Percentiles rank a stretch among this genome's conserved stretches.
phyloP scores from a whole-genome alignment of 2,797 vertebrate genomes.

The Enteromius paludinosus region DNA sequence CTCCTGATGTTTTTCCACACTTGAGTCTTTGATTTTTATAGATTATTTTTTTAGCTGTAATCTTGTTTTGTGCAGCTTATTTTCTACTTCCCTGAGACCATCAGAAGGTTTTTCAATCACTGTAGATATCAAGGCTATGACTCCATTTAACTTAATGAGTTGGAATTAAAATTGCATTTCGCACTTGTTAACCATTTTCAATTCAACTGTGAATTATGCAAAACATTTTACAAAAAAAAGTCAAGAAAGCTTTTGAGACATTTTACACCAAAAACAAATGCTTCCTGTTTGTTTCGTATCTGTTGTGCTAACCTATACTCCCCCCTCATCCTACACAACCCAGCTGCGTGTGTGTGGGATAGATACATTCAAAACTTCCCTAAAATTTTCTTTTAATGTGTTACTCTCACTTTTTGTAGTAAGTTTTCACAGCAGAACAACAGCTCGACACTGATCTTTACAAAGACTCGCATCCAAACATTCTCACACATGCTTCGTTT shows the following conservation, averaged over 20 bases:
- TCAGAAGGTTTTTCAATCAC: background rate
- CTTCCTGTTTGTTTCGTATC: background rate
- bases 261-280: background rate
- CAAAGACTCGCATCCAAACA: background rate
- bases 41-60: background rate
- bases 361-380: background rate
- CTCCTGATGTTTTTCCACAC: background rate
- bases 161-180: background rate
- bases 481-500: background rate
- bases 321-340: background rate
- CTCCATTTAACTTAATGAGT: background rate
- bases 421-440: constrained; percentile 15
- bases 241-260: background rate
- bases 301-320: background rate
- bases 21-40: background rate
- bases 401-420: background rate
- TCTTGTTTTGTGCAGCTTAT: background rate
- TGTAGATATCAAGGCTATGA: background rate
- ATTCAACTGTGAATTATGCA: background rate
- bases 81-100: background rate
- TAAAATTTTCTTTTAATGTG: background rate
- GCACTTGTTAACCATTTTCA: background rate
- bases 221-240: background rate
- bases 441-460: background rate
- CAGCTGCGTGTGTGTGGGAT: background rate